Base-by-base conservation (phyloP, 1,140 invertebrate species). In the Linepithema humile region DNA sequence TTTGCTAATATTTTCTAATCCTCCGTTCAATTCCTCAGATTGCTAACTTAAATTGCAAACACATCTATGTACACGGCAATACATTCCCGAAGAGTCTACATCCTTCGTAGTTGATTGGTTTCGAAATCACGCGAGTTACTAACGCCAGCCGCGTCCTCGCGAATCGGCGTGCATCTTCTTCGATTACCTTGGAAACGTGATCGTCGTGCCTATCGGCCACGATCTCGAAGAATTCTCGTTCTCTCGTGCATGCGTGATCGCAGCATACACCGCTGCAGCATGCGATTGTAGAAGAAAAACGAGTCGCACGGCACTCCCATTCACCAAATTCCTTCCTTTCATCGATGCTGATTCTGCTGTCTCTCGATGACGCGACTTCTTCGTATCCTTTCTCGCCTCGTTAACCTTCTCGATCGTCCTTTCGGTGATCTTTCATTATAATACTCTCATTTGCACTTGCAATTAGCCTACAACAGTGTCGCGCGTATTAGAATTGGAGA, bases 251-350 rank as follows among this genome's bases (percentile, higher is more conserved):
- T 60, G 38, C 78, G 32, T 32, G 50, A 73, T 70, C 17, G 77
- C 35, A 29, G 43, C 26, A 35, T 83, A 38, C 50, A 38, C 40
- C 15, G 32, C 45, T 9, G 15, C 53, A 23, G 10, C 29, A 40
- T 67, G 62, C 40, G 69, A 85, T 87, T 85, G 83, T 88, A 73
- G 77, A 77, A 53, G 86, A 86, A 88, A 87, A 85, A 88, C 91
- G 83, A 91, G 90, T 92, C 89, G 88, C 80, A 89, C 70, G 89
- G 90, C 90, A 91, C 89, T 92, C 88, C 92, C 91, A 91, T 92
- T 92, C 91, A 92, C 92, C 87, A 90, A 92, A 93, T 93, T 93
- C 92, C 91, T 91, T 90, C 88, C 92, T 93, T 92, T 91, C 92
- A 93, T 92, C 91, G 91, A 50, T 86, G 88, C 83, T 83, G 88